phyloP scores from a whole-genome alignment of 2,888 invertebrate genomes.

The Thysanoteuthis rhombus region DNA sequence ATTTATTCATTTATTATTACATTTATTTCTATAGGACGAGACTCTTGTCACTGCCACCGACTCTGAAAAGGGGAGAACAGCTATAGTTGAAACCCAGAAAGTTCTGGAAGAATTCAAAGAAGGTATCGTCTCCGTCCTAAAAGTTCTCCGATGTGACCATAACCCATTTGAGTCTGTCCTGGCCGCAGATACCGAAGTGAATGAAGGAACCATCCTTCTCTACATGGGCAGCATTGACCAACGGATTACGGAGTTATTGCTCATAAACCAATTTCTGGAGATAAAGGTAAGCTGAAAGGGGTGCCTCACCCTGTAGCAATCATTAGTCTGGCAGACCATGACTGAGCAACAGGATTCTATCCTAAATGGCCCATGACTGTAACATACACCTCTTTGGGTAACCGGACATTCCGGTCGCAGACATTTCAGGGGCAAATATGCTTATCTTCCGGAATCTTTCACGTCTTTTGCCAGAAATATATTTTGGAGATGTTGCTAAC shows the following conservation, averaged over 20 bases:
- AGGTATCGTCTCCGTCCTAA: conserved; percentile 70
- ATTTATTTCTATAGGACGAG: conserved; percentile 38
- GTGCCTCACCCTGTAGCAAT: too few species aligned
- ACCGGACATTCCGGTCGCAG: too few species aligned
- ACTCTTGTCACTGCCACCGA: conserved; percentile 40
- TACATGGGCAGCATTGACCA: conserved; percentile 84
- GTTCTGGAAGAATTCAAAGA: conserved; percentile 64
- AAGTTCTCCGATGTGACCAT: conserved; percentile 77
- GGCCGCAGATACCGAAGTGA: conserved; percentile 73
- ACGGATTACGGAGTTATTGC: conserved; percentile 75
- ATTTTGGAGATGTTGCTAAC: too few species aligned
- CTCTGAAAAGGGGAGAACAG: conserved; percentile 42
- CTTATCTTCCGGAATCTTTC: too few species aligned
- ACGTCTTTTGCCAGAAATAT: too few species aligned
- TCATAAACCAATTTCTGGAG: conserved; percentile 51
- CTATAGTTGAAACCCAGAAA: conserved; percentile 62
- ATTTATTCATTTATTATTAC: background rate
- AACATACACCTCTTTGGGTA: too few species aligned
- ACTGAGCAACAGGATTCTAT: too few species aligned
- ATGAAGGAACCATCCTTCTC: conserved; percentile 81
- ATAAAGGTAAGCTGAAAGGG: conserved; percentile 47
- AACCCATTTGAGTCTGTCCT: conserved; percentile 53
- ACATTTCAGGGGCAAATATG: too few species aligned
- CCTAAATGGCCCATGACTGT: too few species aligned
- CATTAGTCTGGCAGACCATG: too few species aligned